Evolutionary conservation across 2,113 vertebrate species (phyloP), one percentile per base, ranked within the genome.

Genomic region (Lanius collurio): DNA sequence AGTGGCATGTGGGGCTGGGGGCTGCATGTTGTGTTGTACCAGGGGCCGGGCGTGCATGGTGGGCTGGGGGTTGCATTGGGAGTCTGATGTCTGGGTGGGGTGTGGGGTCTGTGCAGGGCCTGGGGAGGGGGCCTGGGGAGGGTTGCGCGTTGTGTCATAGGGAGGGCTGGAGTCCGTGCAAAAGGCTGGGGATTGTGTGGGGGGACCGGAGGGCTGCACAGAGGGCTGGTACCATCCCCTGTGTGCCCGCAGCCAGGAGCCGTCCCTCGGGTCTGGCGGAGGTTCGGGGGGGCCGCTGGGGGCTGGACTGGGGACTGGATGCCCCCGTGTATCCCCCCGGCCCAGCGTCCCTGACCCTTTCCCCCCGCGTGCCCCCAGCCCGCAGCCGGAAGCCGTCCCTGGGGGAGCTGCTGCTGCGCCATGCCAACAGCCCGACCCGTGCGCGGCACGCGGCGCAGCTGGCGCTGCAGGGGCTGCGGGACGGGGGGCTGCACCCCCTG

Each of bases 211-310:
- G 14, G 14, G 76, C 47, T 22, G 37, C 21, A 12, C 14, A 14
- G n/a, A 30, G n/a, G 49, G 9, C 22, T 7, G 46, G 26, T 33
- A 57, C 35, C 74, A 4, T 50, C 16, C 13, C 30, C 21, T 11
- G 27, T 10, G 44, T 26, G 20, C 44, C 26, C 33, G 4, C 44
- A 24, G 42, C 95, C 98, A 98, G 22, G 98, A 99, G 96, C 98
- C 98, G 5, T 99, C 99, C 49, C 57, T 31, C 7, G 31, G 39
- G 26, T 11, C 19, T 3, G 24, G 23, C 33, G 13, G 33, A 21
- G 31, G 33, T 21, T 24, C n/a, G 24, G 56, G n/a, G n/a, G 65
- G 3, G 7, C 37, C 37, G 35, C 49, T 6, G 11, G 62, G 39
- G 21, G 10, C 46, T 5, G 47, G 12, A 2, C 6, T 5, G 27